A percentile compares a stretch with the other conserved stretches of the same genome.
Evolutionary conservation across 2,113 vertebrate genomes (phyloP).

Genomic region (Corvus cornix): DNA sequence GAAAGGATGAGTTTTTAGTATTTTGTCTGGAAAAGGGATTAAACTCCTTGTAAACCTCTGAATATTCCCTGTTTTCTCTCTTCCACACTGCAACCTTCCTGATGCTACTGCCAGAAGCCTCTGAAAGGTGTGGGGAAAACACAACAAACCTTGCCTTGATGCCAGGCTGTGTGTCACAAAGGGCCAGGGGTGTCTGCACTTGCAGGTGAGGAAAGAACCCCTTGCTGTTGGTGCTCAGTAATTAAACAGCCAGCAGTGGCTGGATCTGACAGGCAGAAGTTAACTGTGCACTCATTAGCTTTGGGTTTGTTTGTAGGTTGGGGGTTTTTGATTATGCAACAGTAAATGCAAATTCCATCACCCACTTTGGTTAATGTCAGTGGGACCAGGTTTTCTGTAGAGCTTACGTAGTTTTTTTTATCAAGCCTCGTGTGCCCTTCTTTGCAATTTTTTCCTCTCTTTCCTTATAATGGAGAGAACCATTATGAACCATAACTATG

Average conservation of each 20-base stretch:
- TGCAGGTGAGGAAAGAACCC: background rate
- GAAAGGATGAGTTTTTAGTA: background rate
- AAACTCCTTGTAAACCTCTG: background rate
- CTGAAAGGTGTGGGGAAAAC: background rate
- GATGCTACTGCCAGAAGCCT: background rate
- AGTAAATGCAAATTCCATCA: background rate
- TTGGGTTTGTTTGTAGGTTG: no score
- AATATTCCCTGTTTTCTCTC: rapidly evolving
- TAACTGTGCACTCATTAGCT: background rate
- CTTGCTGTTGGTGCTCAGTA: rapidly evolving
- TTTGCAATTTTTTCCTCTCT: background rate
- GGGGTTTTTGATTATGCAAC: background rate
- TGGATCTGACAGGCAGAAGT: background rate
- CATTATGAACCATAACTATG: background rate
- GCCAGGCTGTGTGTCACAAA: background rate
- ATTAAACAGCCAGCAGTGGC: background rate
- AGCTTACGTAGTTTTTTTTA: background rate
- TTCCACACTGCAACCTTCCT: rapidly evolving
- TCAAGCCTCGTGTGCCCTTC: background rate
- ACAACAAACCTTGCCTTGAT: background rate
- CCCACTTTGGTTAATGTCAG: background rate
- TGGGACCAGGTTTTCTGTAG: rapidly evolving
- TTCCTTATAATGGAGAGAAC: background rate
- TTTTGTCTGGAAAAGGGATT: background rate
- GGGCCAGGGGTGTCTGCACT: rapidly evolving